Evolutionary conservation across 2,888 invertebrate species (phyloP), one percentile per base, ranked within the genome.

Genomic region (Carpatolechia fugitivella): DNA sequence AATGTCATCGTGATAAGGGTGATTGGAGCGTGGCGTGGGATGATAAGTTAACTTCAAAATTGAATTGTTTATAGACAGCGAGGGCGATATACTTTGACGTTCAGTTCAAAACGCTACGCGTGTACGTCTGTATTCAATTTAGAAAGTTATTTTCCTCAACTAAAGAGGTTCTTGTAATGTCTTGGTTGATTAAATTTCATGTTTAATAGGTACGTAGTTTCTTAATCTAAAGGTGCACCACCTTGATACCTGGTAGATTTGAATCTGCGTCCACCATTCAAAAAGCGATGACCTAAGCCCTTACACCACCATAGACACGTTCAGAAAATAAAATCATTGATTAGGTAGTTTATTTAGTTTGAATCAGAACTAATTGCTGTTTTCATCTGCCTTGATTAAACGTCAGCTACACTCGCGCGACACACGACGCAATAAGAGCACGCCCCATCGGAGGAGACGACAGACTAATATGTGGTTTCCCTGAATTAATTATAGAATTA

Each of bases 1-100:
- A 47, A 47, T 31, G 47, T 31, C 30, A 31, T 3, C n/a, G 47
- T 47, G 47, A 47, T 47, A 29, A 6, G 46, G 46, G 29, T 46
- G 46, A 46, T 46, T 24, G 7, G 46, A 46, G 47, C 11, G 11
- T 14, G 16, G 16, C 6, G 24, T 24, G 24, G 24, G 24, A 24
- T 24, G 24, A 24, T 24, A 24, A 24, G 24, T 33, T 3, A 11
- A n/a, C 33, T n/a, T 33, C 33, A 33, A 33, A 33, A 10, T 33
- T 33, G 33, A 33, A 33, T n/a, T n/a, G n/a, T 8, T 33, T 2
- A 33, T 33, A n/a, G 33, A 2, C 10, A 11, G 33, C 10, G 11
- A 6, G 33, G n/a, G n/a, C 33, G 33, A 33, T 33, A 33, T 30
- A 6, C 8, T 4, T 30, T 30, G 30, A 30, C 30, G 8, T 6